Conservation (phyloP, 2,797 vertebrate species). For the Rhincodon typus region DNA sequence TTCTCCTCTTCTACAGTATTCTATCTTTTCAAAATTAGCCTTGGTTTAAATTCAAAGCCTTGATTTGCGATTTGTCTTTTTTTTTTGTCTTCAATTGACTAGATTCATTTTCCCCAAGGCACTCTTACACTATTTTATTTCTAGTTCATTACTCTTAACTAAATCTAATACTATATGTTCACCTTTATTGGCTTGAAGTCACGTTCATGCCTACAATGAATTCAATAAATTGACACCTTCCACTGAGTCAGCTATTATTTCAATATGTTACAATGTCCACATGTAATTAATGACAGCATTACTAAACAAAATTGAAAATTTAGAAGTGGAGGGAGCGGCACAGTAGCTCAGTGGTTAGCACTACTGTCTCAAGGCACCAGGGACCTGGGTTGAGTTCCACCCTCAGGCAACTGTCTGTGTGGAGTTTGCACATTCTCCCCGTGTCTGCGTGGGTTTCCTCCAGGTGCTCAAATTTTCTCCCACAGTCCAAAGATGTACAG, state of each 20-base stretch:
- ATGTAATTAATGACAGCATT: not conserved
- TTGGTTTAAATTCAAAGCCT: not conserved
- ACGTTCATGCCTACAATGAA: not conserved
- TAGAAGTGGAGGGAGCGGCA: no score
- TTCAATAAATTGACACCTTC: not conserved
- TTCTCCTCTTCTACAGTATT: not conserved
- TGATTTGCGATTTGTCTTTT: not conserved
- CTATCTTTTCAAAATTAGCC: not conserved
- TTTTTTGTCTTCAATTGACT: not conserved
- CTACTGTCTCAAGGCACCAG: no score
- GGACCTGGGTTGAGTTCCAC: no score
- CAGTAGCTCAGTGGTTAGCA: no score
- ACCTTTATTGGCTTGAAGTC: not conserved
- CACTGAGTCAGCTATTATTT: not conserved
- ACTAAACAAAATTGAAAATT: not conserved
- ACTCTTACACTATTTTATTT: not conserved
- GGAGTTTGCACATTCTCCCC: no score
- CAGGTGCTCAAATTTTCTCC: no score
- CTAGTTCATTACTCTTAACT: constrained; percentile 6
- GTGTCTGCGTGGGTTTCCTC: no score
- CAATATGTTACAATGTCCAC: not conserved
- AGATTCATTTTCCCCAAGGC: not conserved
- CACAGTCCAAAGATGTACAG: no score
- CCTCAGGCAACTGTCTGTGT: no score
- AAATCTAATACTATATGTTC: not conserved